Evolutionary conservation across 2,113 vertebrate species (phyloP).

Genomic region (Neotoma lepida): DNA sequence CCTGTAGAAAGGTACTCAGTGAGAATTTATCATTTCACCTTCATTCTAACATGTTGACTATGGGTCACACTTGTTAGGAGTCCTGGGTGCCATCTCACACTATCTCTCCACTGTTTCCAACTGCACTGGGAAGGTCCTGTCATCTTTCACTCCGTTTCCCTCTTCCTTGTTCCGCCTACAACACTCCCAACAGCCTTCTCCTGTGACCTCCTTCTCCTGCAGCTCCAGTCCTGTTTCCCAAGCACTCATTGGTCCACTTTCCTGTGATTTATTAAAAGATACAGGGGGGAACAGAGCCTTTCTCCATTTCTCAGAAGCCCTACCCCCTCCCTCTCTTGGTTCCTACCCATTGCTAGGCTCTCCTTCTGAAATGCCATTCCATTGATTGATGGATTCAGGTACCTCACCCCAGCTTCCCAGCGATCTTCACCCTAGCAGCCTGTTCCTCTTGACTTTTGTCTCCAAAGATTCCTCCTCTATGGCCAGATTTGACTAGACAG

Average conservation of each 20-base stretch:
- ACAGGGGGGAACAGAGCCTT: not conserved
- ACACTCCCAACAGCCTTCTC: not conserved
- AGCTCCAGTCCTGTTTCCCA: not conserved
- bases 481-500: not conserved
- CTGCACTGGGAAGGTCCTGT: not conserved
- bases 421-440: not conserved
- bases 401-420: not conserved
- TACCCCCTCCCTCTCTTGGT: not conserved
- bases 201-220: not conserved
- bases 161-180: not conserved
- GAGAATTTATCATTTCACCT: slow-evolving; percentile 27
- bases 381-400: too few species aligned
- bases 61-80: not conserved
- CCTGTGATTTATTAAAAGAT: not conserved
- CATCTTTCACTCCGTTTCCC: not conserved
- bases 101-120: not conserved
- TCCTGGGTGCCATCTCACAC: not conserved
- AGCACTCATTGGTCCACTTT: not conserved
- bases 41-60: not conserved
- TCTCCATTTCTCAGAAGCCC: not conserved
- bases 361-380: not conserved
- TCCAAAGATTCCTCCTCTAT: not conserved
- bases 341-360: not conserved
- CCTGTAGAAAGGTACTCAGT: slow-evolving; percentile 62
- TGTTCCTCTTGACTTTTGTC: not conserved